Evolutionary conservation across 1,140 invertebrate species (phyloP), one percentile per base, ranked within the genome.

Genomic region (Sarcophaga peregrina): DNA sequence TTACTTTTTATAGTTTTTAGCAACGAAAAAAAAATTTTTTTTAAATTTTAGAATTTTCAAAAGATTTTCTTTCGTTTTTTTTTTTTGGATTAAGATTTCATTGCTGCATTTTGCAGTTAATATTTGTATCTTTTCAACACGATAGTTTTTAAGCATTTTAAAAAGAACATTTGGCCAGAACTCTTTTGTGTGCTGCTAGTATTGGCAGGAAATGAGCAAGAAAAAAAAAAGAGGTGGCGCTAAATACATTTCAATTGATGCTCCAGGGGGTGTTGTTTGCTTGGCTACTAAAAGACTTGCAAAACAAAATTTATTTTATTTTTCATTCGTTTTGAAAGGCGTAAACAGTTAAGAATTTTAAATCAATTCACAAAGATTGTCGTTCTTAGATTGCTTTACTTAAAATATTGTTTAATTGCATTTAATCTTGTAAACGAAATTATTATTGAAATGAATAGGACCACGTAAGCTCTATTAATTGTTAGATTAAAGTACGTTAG

Each of bases 101-200:
- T 72, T 25, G 62, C 20, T 20, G 62, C n/a, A 20, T 37, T 37
- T 37, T 37, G 25, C 25, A 37, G 25, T 37, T 72, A 72, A 72
- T 72, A 25, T 72, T 72, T 20, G 37, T 72, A 72, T 25, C 62
- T 72, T n/a, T 72, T 72, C 62, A 72, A 72, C 62, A 11, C 62
- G 37, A 72, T 20, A 72, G 37, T 72, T 20, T 17, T 20, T 72
- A 72, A 25, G 25, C 25, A 37, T 37, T 37, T 37, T 37, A 4
- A 2, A 37, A 37, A 37, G 25, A 37, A 37, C 25, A 37, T 37
- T 37, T 37, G 25, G 25, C 25, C 25, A 37, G 25, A 37, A 37
- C 25, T 37, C 1, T 37, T 37, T n/a, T n/a, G n/a, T n/a, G n/a
- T n/a, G n/a, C n/a, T 37, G 25, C 25, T 4, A 37, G 25, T 37